Conservation (phyloP, 2,888 invertebrate genomes). For the Ethmia dodecea region DNA sequence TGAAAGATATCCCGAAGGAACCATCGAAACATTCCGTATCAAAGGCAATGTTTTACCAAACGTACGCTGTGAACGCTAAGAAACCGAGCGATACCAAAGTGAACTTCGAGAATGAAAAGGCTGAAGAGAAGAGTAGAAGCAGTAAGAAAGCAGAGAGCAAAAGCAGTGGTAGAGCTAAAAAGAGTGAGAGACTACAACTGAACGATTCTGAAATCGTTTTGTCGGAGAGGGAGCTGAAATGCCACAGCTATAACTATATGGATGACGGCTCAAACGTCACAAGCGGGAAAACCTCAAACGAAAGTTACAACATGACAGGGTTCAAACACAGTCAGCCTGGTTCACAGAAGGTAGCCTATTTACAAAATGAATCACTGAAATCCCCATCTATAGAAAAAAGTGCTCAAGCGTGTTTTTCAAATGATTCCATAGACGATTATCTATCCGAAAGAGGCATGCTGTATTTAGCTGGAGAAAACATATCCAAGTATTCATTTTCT, state of each 20-base stretch:
- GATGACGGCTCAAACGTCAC: neutral
- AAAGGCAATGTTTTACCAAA: neutral
- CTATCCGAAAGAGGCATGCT: constrained; percentile 49
- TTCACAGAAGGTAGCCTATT: constrained; percentile 13
- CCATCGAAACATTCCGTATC: constrained; percentile 7
- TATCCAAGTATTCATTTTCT: constrained; percentile 45
- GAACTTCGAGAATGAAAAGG: constrained; percentile 32
- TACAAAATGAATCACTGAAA: constrained; percentile 11
- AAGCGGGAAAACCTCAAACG: neutral
- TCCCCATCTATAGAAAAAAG: constrained; percentile 44
- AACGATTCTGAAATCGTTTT: constrained; percentile 5
- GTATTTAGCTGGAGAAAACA: constrained; percentile 38
- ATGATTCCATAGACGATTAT: constrained; percentile 60
- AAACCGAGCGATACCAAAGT: constrained; percentile 26
- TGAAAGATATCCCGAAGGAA: too few species aligned
- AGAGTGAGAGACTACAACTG: constrained; percentile 8
- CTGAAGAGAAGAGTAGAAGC: constrained; percentile 12
- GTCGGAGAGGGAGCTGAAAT: constrained; percentile 48
- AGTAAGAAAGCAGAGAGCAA: constrained; percentile 13
- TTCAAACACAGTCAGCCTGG: neutral
- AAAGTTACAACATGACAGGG: neutral
- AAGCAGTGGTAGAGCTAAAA: constrained; percentile 20
- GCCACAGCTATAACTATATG: constrained; percentile 14
- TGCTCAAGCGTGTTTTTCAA: constrained; percentile 52
- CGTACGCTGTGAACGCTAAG: constrained; percentile 4